These are phyloP conservation scores for Pachyrhynchus sulphureomaculatus DNA, from an alignment of 1,140 invertebrate genomes.

Conservation along the genomic window DNA sequence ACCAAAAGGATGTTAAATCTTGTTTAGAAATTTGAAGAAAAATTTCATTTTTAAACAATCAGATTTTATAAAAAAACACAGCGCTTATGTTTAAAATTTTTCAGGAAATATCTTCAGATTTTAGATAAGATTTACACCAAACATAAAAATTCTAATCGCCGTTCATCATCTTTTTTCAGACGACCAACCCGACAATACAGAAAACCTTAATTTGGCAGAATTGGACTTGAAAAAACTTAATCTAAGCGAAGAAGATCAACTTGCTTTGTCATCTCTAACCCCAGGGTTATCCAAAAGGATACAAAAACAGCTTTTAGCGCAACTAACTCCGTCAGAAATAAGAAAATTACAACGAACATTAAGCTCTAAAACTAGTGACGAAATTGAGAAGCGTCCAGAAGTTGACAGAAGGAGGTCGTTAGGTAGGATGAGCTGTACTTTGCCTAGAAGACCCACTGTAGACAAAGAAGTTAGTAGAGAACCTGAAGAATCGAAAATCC, in stretches of 20 bases:
- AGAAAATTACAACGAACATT: slow-evolving; percentile 61
- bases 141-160: not conserved
- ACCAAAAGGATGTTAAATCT: no score
- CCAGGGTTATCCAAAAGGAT: slow-evolving; percentile 63
- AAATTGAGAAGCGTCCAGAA: slow-evolving; percentile 21
- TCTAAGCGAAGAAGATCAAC: slow-evolving; percentile 64
- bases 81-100: not conserved
- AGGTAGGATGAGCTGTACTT: slow-evolving; percentile 34
- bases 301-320: slow-evolving; percentile 63
- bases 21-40: not conserved
- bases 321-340: slow-evolving; percentile 62
- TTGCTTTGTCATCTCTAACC: slow-evolving; percentile 64
- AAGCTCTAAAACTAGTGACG: slow-evolving; percentile 53
- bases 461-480: slow-evolving; percentile 27
- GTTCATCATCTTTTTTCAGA: slow-evolving; percentile 40
- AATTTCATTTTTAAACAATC: no score
- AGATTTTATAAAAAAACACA: not conserved
- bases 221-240: slow-evolving; percentile 64
- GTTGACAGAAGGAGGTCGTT: slow-evolving; percentile 25
- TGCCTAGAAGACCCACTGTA: slow-evolving; percentile 37
- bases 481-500: not conserved
- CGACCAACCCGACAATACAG: slow-evolving; percentile 46
- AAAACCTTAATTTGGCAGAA: slow-evolving; percentile 62
- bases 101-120: not conserved
- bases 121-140: not conserved